Evolutionary conservation across 1,140 invertebrate species (phyloP), one percentile per base, ranked within the genome.

Genomic region (Cyclargus thomasi): DNA sequence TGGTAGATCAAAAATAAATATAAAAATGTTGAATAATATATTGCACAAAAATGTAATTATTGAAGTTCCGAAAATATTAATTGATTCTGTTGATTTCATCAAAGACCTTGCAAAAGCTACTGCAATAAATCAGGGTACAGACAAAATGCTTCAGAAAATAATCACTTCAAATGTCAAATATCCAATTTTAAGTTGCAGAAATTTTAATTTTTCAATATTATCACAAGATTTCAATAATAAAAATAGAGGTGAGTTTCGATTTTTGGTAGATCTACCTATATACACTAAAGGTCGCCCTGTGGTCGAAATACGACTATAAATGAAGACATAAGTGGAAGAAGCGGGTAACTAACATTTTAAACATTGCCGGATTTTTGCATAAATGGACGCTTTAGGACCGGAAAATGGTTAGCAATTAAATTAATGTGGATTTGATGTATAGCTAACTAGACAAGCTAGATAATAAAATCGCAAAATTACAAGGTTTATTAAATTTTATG

Each of bases 41-140:
- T 72, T 90, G 23, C 80, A 86, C 70, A 90, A 86, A 71, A 83
- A 79, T 75, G 80, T 88, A 59, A 67, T 86, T 55, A 17, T 90
- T 3, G 77, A 85, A 77, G 69, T 90, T 11, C 87, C 87, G 0
- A 85, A 83, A 69, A 53, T 82, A 22, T 74, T 90, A 66, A 74
- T 73, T 20, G 83, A 79, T 10, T 76, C 85, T 3, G 85, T 76
- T 29, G 82, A 68, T 63, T 62, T 88, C 36, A 78, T 86, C 35
- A 81, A 72, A 53, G 79, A 81, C 63, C 71, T 68, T 8, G 74
- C 66, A 62, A 74, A 75, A 11, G 77, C 84, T 47, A 85, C 82
- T 67, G 63, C 87, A 17, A 73, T 85, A 8, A 81, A 85, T 53
- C 78, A 77, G 53, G 82, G 83, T 65, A 78, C 83, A 66, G n/a